phyloP scores from a whole-genome alignment of 2,888 invertebrate genomes.

The Athalia circularis region DNA sequence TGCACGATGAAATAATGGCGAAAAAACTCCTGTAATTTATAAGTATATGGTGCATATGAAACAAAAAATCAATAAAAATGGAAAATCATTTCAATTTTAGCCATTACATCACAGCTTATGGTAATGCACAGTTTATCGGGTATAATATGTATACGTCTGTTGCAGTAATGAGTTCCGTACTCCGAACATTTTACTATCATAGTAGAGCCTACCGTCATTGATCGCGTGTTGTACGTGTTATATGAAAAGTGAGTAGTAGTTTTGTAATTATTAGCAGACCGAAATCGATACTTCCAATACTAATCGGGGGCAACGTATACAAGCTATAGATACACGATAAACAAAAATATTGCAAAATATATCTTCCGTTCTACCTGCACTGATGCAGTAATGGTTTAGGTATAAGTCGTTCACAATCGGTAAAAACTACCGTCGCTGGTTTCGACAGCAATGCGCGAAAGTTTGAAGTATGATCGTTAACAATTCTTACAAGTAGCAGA shows the following conservation, averaged over 20 bases:
- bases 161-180: constrained; percentile 4
- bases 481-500: constrained; percentile 23
- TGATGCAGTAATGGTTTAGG: constrained; percentile 25
- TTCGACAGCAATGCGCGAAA: constrained; percentile 55
- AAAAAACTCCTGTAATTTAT: constrained; percentile 76
- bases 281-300: constrained; percentile 26
- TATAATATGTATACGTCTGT: background rate
- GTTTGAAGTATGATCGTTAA: constrained; percentile 47
- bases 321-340: background rate
- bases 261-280: constrained; percentile 39
- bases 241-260: constrained; percentile 15
- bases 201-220: background rate
- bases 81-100: background rate
- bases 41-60: background rate
- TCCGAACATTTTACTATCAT: constrained; percentile 1
- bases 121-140: background rate
- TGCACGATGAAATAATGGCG: constrained; percentile 79
- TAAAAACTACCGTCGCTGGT: constrained; percentile 51
- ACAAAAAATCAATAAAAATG: constrained; percentile 26
- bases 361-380: constrained; percentile 11
- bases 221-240: background rate
- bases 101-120: background rate
- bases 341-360: constrained; percentile 28
- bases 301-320: background rate
- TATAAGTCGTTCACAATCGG: too few species aligned